phyloP scores from a whole-genome alignment of 2,888 invertebrate species.

The Apodemia duryi region DNA sequence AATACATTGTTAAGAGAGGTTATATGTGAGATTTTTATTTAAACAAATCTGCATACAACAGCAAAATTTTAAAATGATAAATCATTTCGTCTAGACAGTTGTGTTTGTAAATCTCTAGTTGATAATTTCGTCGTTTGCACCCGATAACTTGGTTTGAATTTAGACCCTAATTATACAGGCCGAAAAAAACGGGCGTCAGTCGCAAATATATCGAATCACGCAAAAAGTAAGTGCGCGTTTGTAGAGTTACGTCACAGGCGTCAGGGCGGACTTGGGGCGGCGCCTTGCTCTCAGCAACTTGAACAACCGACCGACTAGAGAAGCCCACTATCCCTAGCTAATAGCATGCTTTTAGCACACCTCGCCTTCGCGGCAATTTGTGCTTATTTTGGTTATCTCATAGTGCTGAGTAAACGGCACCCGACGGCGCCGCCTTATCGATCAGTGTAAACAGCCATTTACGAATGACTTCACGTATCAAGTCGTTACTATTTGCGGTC shows the following conservation, averaged over 20 bases:
- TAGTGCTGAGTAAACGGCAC: slow-evolving; percentile 46
- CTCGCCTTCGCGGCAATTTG: slow-evolving; percentile 48
- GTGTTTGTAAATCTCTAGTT: slow-evolving; percentile 40
- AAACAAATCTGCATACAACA: background rate
- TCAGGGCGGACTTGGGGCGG: slow-evolving; percentile 72
- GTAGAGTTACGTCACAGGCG: slow-evolving; percentile 69
- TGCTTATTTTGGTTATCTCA: slow-evolving; percentile 51
- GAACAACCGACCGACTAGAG: slow-evolving; percentile 49
- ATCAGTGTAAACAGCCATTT: slow-evolving; percentile 63
- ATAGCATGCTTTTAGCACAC: slow-evolving; percentile 71
- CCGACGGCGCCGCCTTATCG: slow-evolving; percentile 76
- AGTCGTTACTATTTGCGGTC: slow-evolving; percentile 59
- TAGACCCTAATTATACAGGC: slow-evolving; percentile 67
- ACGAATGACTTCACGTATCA: slow-evolving; percentile 48
- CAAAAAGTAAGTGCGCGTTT: slow-evolving; percentile 57
- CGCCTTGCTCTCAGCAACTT: slow-evolving; percentile 51
- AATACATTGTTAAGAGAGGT: no score
- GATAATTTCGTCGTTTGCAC: slow-evolving; percentile 48
- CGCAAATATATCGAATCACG: slow-evolving; percentile 68
- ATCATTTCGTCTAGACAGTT: slow-evolving; percentile 40
- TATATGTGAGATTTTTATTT: background rate
- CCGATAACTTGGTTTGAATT: slow-evolving; percentile 62
- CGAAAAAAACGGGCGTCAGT: slow-evolving; percentile 73
- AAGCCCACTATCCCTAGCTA: slow-evolving; percentile 57
- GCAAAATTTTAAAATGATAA: slow-evolving; percentile 27